Evolutionary conservation across 2,113 vertebrate genomes (phyloP), one percentile per base, ranked within the genome.

Genomic region (Oenanthe oenanthe): DNA sequence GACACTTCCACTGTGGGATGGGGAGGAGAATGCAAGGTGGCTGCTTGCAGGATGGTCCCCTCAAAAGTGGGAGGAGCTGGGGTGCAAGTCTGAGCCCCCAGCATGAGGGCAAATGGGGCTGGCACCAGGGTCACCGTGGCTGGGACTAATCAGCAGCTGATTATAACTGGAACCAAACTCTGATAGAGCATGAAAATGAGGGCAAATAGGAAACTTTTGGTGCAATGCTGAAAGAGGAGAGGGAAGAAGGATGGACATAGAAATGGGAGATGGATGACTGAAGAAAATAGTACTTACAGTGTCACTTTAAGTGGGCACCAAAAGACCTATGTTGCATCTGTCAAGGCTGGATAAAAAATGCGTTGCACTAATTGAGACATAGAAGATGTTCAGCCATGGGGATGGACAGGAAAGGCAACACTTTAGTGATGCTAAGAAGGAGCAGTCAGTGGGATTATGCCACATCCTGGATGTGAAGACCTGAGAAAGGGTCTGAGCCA

Each of bases 391-490:
- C 38, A 66, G 72, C 83, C 38, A 24, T 6, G 7, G 58, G 48
- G 54, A 76, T 38, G 78, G 90, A 58, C 66, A 45, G 71, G 78
- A 76, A 61, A 94, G 31, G 54, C 10, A 21, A 13, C 18, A 32
- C 38, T 43, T 86, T 31, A 80, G 29, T 48, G 72, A 80, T 36
- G 63, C 42, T 86, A 71, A 81, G 60, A 82, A 92, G 77, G 26
- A 92, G 51, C 45, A 76, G 75, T 62, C 72, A 75, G 42, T 38
- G n/a, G 83, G 60, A 95, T 84, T 93, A 84, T 80, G 76, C 65
- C 31, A 63, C 29, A 81, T 75, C 24, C 18, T 54, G 63, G 16
- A 77, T 71, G 60, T 9, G 61, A 91, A 85, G 67, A 74, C 79
- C 31, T 10, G 42, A 83, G 56, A 92, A 89, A 84, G 88, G 56